Base-by-base conservation (phyloP, 2,888 invertebrate species). In the Rhorus exstirpatorius region DNA sequence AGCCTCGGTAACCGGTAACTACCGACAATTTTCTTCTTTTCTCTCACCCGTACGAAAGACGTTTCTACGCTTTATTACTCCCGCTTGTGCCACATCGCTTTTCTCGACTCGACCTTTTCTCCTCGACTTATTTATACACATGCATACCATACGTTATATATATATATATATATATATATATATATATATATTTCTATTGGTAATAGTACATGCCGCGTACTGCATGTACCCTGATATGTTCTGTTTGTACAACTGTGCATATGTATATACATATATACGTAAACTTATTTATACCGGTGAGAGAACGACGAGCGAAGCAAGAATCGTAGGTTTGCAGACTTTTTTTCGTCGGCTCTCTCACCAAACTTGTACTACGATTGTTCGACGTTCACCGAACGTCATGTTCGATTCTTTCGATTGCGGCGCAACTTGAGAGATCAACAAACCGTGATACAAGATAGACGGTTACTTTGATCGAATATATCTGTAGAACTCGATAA, bases 31-130 rank as follows among this genome's bases (percentile, higher is more conserved):
- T 79, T 79, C 75, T 81, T 70, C 74, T 82, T 83, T 76, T 76
- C 79, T 76, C 76, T 26, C 67, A 60, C 70, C 63, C 24, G 19
- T 58, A 49, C 70, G 58, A 71, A 79, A 70, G 79, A 75, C 82
- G 70, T 65, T 67, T 82, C 82, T 75, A 26, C 82, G 79, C 75
- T 82, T 82, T 82, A 82, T 82, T 82, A 79, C 82, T 82, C 82
- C 71, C 82, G 79, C 82, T 82, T 53, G 79, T 70, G 58, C 79
- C 63, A 79, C 82, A 76, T 67, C 49, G 65, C 75, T 58, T 71
- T 79, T 46, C 49, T 82, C 41, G 17, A 24, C 68, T 63, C 75
- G 31, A 58, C 65, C 55, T 76, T 65, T 76, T 46, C 26, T 26
- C 17, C 31, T 17, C n/a, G 7, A 41, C 26, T 2, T 61, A 61